Conservation (phyloP, 2,888 invertebrate genomes). For the Lithophane leautieri region DNA sequence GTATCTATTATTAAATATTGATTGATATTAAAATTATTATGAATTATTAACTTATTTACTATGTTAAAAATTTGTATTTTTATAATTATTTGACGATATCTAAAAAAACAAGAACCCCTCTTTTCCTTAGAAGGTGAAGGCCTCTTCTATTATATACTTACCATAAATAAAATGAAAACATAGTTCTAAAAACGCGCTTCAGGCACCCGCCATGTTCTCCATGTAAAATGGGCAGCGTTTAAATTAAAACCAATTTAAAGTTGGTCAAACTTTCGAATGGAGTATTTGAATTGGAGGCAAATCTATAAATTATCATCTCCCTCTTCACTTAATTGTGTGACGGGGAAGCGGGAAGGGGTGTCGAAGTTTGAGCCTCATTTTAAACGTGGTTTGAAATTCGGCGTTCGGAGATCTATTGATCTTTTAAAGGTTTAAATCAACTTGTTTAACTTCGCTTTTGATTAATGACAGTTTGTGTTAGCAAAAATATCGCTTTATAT, state of each 20-base stretch:
- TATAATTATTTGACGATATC: too few species aligned
- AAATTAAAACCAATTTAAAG: constrained; percentile 61
- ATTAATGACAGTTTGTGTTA: constrained; percentile 46
- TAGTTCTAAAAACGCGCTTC: constrained; percentile 1
- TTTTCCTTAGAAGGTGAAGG: too few species aligned
- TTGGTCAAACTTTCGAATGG: constrained; percentile 46
- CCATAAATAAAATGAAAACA: constrained; percentile 8
- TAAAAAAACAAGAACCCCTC: too few species aligned
- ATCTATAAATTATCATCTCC: constrained; percentile 66
- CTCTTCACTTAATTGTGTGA: constrained; percentile 58
- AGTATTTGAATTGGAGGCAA: constrained; percentile 60
- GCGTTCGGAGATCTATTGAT: constrained; percentile 49
- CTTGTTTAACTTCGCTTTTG: constrained; percentile 49
- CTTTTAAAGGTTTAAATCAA: constrained; percentile 49
- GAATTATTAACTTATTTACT: too few species aligned
- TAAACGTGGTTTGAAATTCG: constrained; percentile 37
- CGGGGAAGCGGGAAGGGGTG: constrained; percentile 28
- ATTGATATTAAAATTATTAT: too few species aligned
- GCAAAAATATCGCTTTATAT: constrained; percentile 31
- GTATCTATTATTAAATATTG: too few species aligned
- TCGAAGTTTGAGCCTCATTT: constrained; percentile 54
- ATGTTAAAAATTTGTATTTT: too few species aligned
- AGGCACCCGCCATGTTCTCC: constrained; percentile 6
- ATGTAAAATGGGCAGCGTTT: constrained; percentile 46
- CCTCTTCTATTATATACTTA: too few species aligned